phyloP scores from a whole-genome alignment of 1,140 invertebrate species.

The Camponotus floridanus region DNA sequence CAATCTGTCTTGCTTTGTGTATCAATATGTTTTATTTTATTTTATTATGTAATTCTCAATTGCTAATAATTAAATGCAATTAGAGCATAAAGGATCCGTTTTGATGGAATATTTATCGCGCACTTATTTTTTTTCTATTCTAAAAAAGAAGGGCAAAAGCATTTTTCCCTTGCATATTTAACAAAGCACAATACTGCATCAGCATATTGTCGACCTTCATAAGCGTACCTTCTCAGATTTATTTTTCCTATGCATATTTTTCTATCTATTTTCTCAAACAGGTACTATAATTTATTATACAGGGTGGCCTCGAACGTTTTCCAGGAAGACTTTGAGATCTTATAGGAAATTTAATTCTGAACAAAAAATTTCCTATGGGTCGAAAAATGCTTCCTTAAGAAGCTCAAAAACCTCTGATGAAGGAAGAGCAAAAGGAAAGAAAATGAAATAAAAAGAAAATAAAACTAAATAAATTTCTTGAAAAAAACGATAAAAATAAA shows the following conservation, averaged over 20 bases:
- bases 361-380: too few species aligned
- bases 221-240: neutral
- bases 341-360: too few species aligned
- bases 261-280: neutral
- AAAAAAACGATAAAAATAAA: too few species aligned
- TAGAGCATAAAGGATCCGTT: slow-evolving; percentile 59
- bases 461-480: too few species aligned
- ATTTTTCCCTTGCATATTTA: neutral
- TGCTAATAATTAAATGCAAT: slow-evolving; percentile 66
- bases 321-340: too few species aligned
- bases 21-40: neutral
- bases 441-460: too few species aligned
- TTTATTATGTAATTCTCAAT: slow-evolving; percentile 24
- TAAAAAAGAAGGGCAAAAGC: slow-evolving; percentile 35
- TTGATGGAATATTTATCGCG: slow-evolving; percentile 6
- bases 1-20: slow-evolving; percentile 33
- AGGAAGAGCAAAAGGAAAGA: too few species aligned
- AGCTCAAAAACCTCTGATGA: too few species aligned
- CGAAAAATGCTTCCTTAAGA: too few species aligned
- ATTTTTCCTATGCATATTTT: neutral
- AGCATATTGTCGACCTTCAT: neutral
- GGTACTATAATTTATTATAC: neutral
- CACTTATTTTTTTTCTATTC: neutral
- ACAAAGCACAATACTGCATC: neutral
- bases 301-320: too few species aligned